These are phyloP conservation scores for Semibalanus balanoides DNA, from an alignment of 1,140 invertebrate species.

Conservation along the genomic window DNA sequence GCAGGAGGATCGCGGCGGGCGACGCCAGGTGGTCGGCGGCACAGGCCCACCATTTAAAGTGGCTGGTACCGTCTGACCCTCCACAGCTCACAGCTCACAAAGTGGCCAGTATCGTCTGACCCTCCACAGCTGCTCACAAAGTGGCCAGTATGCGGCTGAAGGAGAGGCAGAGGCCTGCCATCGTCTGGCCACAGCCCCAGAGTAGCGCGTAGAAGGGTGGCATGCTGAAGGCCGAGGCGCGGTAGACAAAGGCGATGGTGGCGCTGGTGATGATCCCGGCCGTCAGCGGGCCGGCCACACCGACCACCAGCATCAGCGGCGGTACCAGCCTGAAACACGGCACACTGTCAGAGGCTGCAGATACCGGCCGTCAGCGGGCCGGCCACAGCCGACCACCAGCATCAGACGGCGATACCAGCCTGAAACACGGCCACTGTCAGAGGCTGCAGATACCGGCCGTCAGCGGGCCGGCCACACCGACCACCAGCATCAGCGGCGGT, in stretches of 20 bases:
- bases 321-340: too few relatives aligned
- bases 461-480: slow-evolving; percentile 70
- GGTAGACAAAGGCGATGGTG: slow-evolving; percentile 82
- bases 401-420: too few relatives aligned
- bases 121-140: slow-evolving; percentile 50
- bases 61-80: too few relatives aligned
- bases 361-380: too few relatives aligned
- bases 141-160: slow-evolving; percentile 86
- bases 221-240: slow-evolving; percentile 74
- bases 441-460: slow-evolving; percentile 71
- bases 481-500: slow-evolving; percentile 66
- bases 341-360: too few relatives aligned
- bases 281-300: slow-evolving; percentile 64
- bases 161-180: slow-evolving; percentile 68
- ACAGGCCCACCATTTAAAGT: too few relatives aligned
- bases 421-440: too few relatives aligned
- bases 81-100: too few relatives aligned
- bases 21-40: too few relatives aligned
- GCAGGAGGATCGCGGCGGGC: too few relatives aligned
- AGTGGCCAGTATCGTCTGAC: too few relatives aligned
- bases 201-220: slow-evolving; percentile 74
- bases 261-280: slow-evolving; percentile 80
- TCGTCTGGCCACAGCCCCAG: slow-evolving; percentile 87
- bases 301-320: slow-evolving; percentile 70
- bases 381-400: too few relatives aligned